Evolutionary conservation across 2,797 vertebrate genomes (phyloP).

Genomic region (Bradypodion ventrale): DNA sequence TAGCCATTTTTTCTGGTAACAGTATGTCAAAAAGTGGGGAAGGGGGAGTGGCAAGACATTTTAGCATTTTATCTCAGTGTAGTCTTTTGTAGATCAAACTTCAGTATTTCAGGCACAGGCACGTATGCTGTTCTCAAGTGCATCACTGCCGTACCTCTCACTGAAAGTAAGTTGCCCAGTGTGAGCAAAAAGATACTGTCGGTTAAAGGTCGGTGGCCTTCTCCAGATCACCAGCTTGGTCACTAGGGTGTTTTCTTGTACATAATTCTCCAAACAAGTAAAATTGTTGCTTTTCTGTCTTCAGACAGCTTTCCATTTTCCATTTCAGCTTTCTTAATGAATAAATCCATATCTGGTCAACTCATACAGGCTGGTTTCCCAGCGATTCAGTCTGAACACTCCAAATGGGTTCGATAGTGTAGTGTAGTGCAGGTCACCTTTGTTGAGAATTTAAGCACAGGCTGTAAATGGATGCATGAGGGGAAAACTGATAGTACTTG

Average conservation of each 20-base stretch:
- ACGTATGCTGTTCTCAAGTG: too few species aligned
- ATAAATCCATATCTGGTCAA: background rate
- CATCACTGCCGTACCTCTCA: background rate
- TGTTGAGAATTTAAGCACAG: too few species aligned
- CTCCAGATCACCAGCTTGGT: background rate
- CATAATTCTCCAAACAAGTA: background rate
- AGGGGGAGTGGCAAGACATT: too few species aligned
- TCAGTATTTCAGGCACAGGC: too few species aligned
- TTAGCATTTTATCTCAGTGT: too few species aligned
- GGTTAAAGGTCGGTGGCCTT: background rate
- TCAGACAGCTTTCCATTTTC: background rate
- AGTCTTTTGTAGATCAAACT: too few species aligned
- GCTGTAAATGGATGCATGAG: background rate
- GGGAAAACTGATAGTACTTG: background rate
- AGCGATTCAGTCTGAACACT: background rate
- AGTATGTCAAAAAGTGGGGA: too few species aligned
- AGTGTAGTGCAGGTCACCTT: background rate
- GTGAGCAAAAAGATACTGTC: background rate
- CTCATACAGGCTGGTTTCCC: background rate
- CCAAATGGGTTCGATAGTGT: background rate
- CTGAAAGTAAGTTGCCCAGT: background rate
- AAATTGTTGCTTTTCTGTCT: background rate
- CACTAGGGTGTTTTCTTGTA: background rate
- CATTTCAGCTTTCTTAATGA: background rate
- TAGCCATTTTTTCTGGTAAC: too few species aligned